phyloP scores from a whole-genome alignment of 2,797 vertebrate genomes.

The Sylvia borin region DNA sequence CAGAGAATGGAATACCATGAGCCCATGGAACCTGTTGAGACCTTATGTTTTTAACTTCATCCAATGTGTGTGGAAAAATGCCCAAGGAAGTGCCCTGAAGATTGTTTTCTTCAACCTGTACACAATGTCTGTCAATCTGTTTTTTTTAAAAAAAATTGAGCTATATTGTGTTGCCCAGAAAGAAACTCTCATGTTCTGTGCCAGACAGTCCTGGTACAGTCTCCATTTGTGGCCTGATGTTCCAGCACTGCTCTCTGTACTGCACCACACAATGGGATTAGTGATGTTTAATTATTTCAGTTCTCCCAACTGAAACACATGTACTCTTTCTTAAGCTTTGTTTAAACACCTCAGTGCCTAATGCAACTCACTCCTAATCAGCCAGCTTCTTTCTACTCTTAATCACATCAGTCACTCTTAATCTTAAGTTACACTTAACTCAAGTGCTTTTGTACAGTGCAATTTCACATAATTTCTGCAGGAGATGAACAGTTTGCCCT shows the following conservation, averaged over 20 bases:
- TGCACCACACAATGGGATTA: not conserved
- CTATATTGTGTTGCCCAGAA: not conserved
- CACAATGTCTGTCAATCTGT: not conserved
- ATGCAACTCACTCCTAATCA: not conserved
- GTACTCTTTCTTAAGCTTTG: slow-evolving; percentile 28
- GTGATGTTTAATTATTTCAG: not conserved
- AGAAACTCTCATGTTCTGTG: not conserved
- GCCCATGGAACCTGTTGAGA: not conserved
- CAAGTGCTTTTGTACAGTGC: not conserved
- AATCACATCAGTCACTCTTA: slow-evolving; percentile 18
- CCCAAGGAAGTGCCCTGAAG: not conserved
- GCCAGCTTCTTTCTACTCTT: not conserved
- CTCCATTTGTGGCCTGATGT: not conserved
- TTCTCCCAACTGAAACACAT: not conserved
- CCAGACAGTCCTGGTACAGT: not conserved
- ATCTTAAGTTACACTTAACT: not conserved
- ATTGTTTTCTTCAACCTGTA: not conserved
- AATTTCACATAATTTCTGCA: not conserved
- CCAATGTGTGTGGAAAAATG: rapidly evolving
- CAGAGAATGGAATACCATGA: not conserved
- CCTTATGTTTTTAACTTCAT: not conserved
- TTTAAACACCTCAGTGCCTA: not conserved
- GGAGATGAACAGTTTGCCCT: not conserved
- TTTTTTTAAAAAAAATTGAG: not conserved
- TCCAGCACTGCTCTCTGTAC: not conserved